Evolutionary conservation across 2,113 vertebrate species (phyloP), one percentile per base, ranked within the genome.

Genomic region (Apodemus speciosus): DNA sequence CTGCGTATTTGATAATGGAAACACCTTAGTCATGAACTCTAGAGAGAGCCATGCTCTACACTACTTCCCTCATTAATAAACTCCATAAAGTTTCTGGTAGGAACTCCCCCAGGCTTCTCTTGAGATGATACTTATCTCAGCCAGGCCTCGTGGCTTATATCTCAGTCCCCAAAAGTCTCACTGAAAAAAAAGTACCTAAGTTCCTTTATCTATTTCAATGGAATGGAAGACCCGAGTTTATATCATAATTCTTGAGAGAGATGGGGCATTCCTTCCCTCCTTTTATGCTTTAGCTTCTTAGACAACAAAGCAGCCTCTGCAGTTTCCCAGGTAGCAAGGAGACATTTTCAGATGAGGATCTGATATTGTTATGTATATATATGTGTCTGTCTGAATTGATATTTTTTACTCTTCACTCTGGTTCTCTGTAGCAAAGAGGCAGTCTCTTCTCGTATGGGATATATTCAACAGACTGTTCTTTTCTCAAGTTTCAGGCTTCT

Each of bases 201-300:
- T 51, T 75, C 51, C n/a, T 79, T 85, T 58, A 76, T 89, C 76
- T 49, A 32, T 90, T 90, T 66, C 58, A 84, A 30, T 87, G 58
- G 35, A 21, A 10, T 85, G 35, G 51, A 76, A 79, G 62, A 71
- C 64, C 46, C 46, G 53, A 27, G 25, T 85, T 73, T 88, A 60
- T 77, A 11, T 92, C 58, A 35, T 21, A 20, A 85, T 92, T 77
- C 56, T 51, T 77, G 30, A 81, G 64, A n/a, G 56, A 35, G 8
- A 10, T 9, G 58, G 30, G 32, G 32, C 21, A 38, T 25, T 38
- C 1, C 13, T 68, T 20, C 4, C 80, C 10, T 32, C 51, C 10
- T 46, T 10, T n/a, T 25, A 21, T 14, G 0, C 77, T 9, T 40
- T 30, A 46, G 49, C 66, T 62, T 80, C 71, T 90, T 69, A 32